Conservation (phyloP, 2,888 invertebrate species). For the Leptinotarsa juncta region DNA sequence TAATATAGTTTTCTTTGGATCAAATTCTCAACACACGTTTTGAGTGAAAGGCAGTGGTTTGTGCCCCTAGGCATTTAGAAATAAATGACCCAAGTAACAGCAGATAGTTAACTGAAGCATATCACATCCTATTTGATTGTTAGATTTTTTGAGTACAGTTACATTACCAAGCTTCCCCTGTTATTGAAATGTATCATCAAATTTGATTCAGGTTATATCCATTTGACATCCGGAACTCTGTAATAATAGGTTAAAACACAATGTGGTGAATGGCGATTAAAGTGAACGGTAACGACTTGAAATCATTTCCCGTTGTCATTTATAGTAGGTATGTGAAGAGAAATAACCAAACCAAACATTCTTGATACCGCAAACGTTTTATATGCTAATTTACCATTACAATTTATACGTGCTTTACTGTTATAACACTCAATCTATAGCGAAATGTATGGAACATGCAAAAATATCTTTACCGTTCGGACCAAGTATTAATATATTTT, state of each 20-base stretch:
- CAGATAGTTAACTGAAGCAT: too few species aligned
- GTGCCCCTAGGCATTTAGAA: too few species aligned
- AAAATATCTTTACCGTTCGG: not conserved
- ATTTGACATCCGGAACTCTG: too few species aligned
- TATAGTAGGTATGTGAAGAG: not conserved
- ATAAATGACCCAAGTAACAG: too few species aligned
- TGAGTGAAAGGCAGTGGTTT: too few species aligned
- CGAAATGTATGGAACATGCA: constrained; percentile 1
- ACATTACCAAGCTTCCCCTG: not conserved
- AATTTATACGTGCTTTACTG: constrained; percentile 11
- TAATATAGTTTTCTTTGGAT: too few species aligned
- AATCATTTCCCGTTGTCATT: not conserved
- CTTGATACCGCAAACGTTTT: not conserved
- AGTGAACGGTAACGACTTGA: not conserved
- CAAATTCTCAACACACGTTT: too few species aligned
- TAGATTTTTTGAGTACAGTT: too few species aligned
- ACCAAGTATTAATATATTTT: not conserved
- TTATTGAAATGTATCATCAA: not conserved
- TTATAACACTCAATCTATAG: constrained; percentile 1
- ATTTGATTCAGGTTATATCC: too few species aligned
- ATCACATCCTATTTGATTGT: too few species aligned
- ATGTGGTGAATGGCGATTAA: not conserved
- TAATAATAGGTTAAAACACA: too few species aligned
- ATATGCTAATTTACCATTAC: constrained; percentile 5
- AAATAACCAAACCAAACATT: not conserved